These are phyloP conservation scores for Chamaetylas fuelleborni DNA, from an alignment of 2,113 vertebrate species.

Conservation along the genomic window DNA sequence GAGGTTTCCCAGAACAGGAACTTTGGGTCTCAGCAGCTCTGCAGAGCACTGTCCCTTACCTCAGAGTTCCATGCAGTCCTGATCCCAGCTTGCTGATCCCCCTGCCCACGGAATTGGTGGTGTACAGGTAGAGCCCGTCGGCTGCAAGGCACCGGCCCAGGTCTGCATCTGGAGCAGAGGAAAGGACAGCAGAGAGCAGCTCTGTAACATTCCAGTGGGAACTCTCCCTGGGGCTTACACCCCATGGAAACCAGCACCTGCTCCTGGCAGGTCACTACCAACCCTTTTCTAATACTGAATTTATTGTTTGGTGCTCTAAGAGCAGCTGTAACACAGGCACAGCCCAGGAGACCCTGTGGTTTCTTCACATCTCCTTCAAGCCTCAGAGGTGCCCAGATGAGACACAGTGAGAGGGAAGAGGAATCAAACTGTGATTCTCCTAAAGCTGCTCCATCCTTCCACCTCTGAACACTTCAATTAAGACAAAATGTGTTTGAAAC, in stretches of 20 bases:
- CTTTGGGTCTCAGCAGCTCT: not conserved
- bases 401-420: not conserved
- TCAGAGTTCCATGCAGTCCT: constrained; percentile 94
- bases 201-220: not conserved
- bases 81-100: constrained; percentile 97
- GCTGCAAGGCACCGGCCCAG: constrained; percentile 93
- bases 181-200: not conserved
- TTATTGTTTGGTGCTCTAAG: not conserved
- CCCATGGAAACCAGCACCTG: not conserved
- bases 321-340: not conserved
- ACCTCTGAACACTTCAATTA: not conserved
- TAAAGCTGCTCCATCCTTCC: not conserved
- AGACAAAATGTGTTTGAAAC: not conserved
- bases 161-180: constrained; percentile 86
- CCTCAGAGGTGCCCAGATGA: not conserved
- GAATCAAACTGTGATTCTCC: not conserved
- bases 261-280: not conserved
- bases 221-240: not conserved
- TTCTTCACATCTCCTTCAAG: not conserved
- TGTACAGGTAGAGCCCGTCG: constrained; percentile 95
- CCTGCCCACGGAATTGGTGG: constrained; percentile 95
- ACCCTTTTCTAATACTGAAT: not conserved
- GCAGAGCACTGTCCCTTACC: constrained; percentile 76
- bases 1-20: not conserved
- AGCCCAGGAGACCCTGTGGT: not conserved